Evolutionary conservation across 64 coral and sea anemone species (phyloP).

Genomic region (Exaiptasia diaphana): DNA sequence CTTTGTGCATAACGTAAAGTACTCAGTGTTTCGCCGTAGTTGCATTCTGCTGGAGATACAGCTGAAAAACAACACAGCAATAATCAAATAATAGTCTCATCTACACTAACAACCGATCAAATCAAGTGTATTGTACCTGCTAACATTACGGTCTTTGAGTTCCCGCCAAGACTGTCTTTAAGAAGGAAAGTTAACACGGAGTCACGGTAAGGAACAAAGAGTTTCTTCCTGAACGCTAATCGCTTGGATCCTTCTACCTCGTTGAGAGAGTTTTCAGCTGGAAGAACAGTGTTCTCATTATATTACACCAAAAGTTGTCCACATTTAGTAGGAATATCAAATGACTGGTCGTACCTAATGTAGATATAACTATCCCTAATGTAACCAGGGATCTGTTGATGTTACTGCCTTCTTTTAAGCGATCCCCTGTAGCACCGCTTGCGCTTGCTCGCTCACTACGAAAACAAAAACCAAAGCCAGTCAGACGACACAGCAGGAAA

Average conservation of each 20-base stretch:
- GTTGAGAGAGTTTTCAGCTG: slow-evolving; percentile 81
- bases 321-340: too few relatives aligned
- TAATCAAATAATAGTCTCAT: background rate
- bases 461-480: background rate
- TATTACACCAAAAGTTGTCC: too few relatives aligned
- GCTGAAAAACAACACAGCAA: slow-evolving; percentile 42
- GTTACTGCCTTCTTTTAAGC: slow-evolving; percentile 93
- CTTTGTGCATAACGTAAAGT: slow-evolving; percentile 85
- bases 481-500: background rate
- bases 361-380: slow-evolving; percentile 91
- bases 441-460: slow-evolving; percentile 82
- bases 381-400: slow-evolving; percentile 97
- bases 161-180: slow-evolving; percentile 93
- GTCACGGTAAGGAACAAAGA: slow-evolving; percentile 93
- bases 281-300: too few relatives aligned
- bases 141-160: slow-evolving; percentile 97
- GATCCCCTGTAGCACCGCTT: slow-evolving; percentile 79
- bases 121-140: slow-evolving; percentile 44
- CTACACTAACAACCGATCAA: background rate
- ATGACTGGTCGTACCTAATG: slow-evolving; percentile 73
- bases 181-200: slow-evolving; percentile 88
- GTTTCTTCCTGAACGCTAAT: slow-evolving; percentile 49
- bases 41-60: slow-evolving; percentile 86
- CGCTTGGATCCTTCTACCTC: slow-evolving; percentile 29
- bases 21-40: slow-evolving; percentile 91